These are phyloP conservation scores for Danionella cerebrum DNA, from an alignment of 2,113 vertebrate species.

Conservation along the genomic window DNA sequence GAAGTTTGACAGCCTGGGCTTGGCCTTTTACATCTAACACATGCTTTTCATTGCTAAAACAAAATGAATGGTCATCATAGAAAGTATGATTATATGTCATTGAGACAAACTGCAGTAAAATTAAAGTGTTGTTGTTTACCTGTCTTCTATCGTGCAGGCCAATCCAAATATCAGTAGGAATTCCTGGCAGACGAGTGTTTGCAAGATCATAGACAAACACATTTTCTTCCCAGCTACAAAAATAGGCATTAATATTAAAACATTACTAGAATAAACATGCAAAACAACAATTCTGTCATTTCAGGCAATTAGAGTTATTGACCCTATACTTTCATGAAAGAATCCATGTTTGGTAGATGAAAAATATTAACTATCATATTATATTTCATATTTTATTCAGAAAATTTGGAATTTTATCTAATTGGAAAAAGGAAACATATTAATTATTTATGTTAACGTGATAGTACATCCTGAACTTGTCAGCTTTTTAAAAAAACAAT, in stretches of 20 bases:
- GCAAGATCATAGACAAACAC: constrained; percentile 77
- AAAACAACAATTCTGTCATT: not conserved
- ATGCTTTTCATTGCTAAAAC: not conserved
- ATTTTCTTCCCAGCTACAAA: constrained; percentile 71
- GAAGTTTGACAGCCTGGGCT: not conserved
- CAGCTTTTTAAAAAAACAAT: no score
- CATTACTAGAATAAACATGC: no score
- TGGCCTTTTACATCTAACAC: not conserved
- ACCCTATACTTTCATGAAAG: no score
- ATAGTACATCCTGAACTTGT: no score
- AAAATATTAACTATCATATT: no score
- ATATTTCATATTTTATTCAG: no score
- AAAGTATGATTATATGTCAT: no score
- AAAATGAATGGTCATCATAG: not conserved
- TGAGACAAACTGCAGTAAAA: not conserved
- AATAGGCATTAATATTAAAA: not conserved
- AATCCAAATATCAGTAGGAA: constrained; percentile 70
- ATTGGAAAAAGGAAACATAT: no score
- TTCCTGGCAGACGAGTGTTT: constrained; percentile 72
- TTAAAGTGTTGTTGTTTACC: constrained; percentile 50
- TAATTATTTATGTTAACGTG: no score
- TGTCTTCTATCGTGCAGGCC: constrained; percentile 71
- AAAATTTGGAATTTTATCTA: no score
- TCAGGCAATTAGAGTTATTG: no score
- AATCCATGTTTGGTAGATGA: no score